Evolutionary conservation across 2,888 invertebrate species (phyloP).

Genomic region (Scaptomyza tumidula): DNA sequence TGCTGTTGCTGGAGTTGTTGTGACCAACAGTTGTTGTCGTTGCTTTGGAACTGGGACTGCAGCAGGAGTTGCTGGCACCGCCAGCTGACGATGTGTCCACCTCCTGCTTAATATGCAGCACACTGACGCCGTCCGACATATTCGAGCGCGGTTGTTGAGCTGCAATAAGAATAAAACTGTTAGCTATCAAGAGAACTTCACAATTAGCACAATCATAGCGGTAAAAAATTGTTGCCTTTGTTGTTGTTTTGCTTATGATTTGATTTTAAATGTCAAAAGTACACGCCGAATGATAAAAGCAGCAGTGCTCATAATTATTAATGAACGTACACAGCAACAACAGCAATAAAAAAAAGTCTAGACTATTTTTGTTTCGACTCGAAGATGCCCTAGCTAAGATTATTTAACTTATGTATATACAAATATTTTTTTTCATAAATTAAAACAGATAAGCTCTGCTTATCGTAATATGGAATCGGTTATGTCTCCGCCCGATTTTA

Average conservation of each 20-base stretch:
- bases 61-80: slow-evolving; percentile 73
- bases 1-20: slow-evolving; percentile 62
- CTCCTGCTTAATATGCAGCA: slow-evolving; percentile 83
- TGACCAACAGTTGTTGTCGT: slow-evolving; percentile 41
- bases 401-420: background rate
- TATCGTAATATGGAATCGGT: background rate
- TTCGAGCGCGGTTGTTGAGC: slow-evolving; percentile 50
- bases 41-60: slow-evolving; percentile 78
- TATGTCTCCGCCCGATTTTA: background rate
- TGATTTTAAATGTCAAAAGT: slow-evolving; percentile 60
- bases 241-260: slow-evolving; percentile 22
- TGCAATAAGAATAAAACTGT: slow-evolving; percentile 4
- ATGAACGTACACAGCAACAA: slow-evolving; percentile 55
- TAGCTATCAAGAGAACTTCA: slow-evolving; percentile 4
- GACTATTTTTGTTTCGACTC: background rate
- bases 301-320: slow-evolving; percentile 52
- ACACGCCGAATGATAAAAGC: slow-evolving; percentile 54
- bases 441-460: background rate
- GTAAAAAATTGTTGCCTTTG: slow-evolving; percentile 13
- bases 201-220: slow-evolving; percentile 32
- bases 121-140: slow-evolving; percentile 79
- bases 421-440: background rate
- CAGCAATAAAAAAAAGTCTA: slow-evolving; percentile 3
- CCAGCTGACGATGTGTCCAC: slow-evolving; percentile 75
- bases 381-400: background rate